A percentile compares a stretch with the other conserved stretches of the same genome.
Conservation (phyloP, 2,113 vertebrate species). For the Sardina pilchardus region DNA sequence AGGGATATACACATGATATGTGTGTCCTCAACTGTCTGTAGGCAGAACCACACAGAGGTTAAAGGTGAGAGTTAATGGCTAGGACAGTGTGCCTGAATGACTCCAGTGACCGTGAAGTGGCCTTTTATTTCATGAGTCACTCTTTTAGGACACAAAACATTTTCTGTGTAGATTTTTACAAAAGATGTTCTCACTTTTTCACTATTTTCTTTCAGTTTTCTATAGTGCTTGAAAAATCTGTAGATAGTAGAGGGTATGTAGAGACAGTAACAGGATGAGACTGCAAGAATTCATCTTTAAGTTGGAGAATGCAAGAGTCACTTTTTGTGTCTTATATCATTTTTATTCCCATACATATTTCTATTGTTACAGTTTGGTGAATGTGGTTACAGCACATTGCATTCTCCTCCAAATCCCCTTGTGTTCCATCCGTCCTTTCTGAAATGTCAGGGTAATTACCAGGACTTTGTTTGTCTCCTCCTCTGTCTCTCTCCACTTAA, state of each 20-base stretch:
- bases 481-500: background rate
- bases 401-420: background rate
- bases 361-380: background rate
- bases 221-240: no score
- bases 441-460: slow-evolving; percentile 20
- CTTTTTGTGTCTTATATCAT: background rate
- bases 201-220: background rate
- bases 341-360: background rate
- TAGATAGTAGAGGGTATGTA: no score
- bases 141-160: background rate
- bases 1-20: background rate
- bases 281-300: no score
- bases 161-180: background rate
- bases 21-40: background rate
- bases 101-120: background rate
- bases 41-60: background rate
- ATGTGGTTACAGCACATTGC: background rate
- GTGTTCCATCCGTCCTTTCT: background rate
- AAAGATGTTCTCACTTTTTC: background rate
- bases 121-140: background rate
- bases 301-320: no score
- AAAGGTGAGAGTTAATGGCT: background rate
- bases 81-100: background rate
- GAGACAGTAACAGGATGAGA: no score
- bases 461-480: slow-evolving; percentile 1